Conservation (phyloP, 1,140 invertebrate genomes). For the Drosophila willistoni region DNA sequence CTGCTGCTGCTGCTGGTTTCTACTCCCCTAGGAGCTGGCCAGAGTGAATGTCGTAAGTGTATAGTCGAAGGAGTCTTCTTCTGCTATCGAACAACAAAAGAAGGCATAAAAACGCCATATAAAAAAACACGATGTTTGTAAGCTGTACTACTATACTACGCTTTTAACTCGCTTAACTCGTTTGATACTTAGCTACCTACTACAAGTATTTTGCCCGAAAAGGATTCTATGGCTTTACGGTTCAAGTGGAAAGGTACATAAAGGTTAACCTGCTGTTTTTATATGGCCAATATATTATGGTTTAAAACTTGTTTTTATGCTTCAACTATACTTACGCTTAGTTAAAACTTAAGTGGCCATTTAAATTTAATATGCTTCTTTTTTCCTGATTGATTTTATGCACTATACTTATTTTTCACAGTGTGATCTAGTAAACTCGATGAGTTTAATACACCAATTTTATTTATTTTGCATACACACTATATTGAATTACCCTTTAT, state of each 20-base stretch:
- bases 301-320: constrained; percentile 43
- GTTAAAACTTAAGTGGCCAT: constrained; percentile 55
- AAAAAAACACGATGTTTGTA: constrained; percentile 58
- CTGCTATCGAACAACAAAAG: constrained; percentile 47
- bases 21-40: constrained; percentile 20
- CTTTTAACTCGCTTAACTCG: constrained; percentile 2
- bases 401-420: constrained; percentile 1
- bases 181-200: constrained; percentile 10
- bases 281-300: constrained; percentile 48
- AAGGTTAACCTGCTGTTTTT: constrained; percentile 61
- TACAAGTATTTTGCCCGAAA: constrained; percentile 13
- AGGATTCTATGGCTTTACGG: constrained; percentile 40
- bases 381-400: constrained; percentile 23
- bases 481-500: too few relatives aligned
- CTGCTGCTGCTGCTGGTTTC: constrained; percentile 9
- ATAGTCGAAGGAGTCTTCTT: constrained; percentile 41
- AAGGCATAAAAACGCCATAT: constrained; percentile 71
- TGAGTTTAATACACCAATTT: background rate
- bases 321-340: constrained; percentile 51
- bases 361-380: constrained; percentile 28
- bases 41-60: constrained; percentile 6
- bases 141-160: constrained; percentile 30
- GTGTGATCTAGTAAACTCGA: background rate
- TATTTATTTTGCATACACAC: too few relatives aligned
- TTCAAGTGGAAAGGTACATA: constrained; percentile 58